Evolutionary conservation across 2,888 invertebrate species (phyloP), one percentile per base, ranked within the genome.

Genomic region (Diadegma fenestrale): DNA sequence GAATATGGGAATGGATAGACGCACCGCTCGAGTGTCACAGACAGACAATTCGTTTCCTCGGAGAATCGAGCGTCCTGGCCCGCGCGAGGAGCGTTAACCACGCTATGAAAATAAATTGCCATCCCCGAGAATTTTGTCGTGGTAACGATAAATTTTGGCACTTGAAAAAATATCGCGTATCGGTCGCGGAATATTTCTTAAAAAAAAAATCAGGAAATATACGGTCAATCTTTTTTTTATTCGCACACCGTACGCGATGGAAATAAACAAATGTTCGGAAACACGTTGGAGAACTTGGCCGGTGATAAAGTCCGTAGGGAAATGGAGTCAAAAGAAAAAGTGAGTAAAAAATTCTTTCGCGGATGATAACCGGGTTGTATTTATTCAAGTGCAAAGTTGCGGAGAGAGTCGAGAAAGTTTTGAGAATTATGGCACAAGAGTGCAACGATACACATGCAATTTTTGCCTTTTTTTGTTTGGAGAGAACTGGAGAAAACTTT

Each of bases 21-120:
- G 77, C 72, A 68, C 51, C 33, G 58, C 30, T 54, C 58, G 71
- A 82, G 75, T 54, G 69, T 75, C 66, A 77, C 63, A 26, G 48
- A 41, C 41, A 78, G 79, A 58, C 69, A 33, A 30, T 64, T 45
- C 17, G 19, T 68, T 48, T 58, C 22, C 63, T 19, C 64, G 43
- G 22, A 85, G 22, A 48, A 43, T 80, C 76, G 58, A 8, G 10
- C 19, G 30, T 26, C 10, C 12, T 22, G 22, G 7, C 19, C 51
- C 22, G 8, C 22, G 8, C 2, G 8, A 7, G 51, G 4, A 2
- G 8, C 22, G 54, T n/a, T 22, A 22, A 22, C 22, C 54, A 10
- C 22, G 54, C 10, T 54, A 54, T 54, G 54, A 54, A 54, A 54
- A 54, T 54, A 54, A 54, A 54, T 54, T 22, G 54, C 22, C 0